These are phyloP conservation scores for Cyprinodon diabolis DNA, from an alignment of 2,797 vertebrate genomes.

Conservation along the genomic window DNA sequence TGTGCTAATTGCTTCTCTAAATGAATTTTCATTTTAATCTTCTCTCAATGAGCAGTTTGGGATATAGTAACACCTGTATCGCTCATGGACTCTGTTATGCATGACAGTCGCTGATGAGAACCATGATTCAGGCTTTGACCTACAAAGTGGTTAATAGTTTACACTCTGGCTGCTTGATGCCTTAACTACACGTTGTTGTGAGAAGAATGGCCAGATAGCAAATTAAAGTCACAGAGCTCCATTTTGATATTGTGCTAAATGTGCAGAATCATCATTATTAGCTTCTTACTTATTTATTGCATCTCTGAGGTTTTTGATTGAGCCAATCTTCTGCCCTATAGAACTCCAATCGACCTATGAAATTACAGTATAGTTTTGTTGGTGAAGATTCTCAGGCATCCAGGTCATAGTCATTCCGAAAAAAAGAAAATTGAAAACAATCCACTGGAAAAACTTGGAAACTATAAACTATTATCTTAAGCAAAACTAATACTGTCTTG, in stretches of 20 bases:
- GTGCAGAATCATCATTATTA: slow-evolving; percentile 14
- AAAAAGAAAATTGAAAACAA: too few species aligned
- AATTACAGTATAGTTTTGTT: neutral
- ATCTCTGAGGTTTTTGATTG: slow-evolving; percentile 4
- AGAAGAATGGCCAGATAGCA: slow-evolving; percentile 39
- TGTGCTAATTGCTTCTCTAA: slow-evolving; percentile 32
- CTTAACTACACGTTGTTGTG: slow-evolving; percentile 33
- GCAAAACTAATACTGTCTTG: too few species aligned
- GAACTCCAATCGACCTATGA: neutral
- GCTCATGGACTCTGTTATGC: slow-evolving; percentile 11
- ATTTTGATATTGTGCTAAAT: slow-evolving; percentile 19
- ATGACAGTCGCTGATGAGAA: slow-evolving; percentile 29
- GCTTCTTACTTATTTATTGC: slow-evolving; percentile 1
- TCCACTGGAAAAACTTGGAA: too few species aligned
- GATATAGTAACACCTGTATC: slow-evolving; percentile 48
- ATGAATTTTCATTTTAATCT: slow-evolving; percentile 21
- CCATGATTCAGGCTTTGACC: slow-evolving; percentile 59
- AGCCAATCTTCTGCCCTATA: slow-evolving; percentile 1
- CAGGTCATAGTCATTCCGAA: too few species aligned
- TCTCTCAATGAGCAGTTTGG: slow-evolving; percentile 17
- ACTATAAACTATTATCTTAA: too few species aligned
- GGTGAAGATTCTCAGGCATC: too few species aligned
- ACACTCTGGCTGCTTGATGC: slow-evolving; percentile 45
- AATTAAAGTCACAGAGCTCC: slow-evolving; percentile 40
- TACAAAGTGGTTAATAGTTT: slow-evolving; percentile 55